Evolutionary conservation across 2,797 vertebrate species (phyloP).

Genomic region (Oceanodroma leucorhoa): DNA sequence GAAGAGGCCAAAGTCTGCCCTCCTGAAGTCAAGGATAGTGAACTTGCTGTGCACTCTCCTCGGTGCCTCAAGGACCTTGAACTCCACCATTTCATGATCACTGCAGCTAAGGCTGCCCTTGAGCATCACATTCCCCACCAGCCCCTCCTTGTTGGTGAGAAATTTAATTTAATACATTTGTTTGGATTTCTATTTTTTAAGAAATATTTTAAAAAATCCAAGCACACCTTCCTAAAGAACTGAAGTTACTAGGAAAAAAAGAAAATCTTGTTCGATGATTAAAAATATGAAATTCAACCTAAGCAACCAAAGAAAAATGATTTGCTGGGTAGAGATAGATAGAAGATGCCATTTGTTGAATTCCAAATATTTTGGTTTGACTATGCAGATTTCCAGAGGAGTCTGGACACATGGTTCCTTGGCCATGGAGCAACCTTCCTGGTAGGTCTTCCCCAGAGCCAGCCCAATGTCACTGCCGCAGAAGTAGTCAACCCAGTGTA

Average conservation of each 20-base stretch:
- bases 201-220: not conserved
- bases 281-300: not conserved
- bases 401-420: accelerated
- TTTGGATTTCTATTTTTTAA: not conserved
- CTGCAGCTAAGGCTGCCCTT: too few species aligned
- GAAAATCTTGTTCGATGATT: not conserved
- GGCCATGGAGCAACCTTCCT: not conserved
- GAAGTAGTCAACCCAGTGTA: not conserved
- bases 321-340: not conserved
- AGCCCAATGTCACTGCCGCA: not conserved
- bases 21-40: too few species aligned
- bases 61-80: too few species aligned
- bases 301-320: not conserved
- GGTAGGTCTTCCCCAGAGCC: not conserved
- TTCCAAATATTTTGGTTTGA: not conserved
- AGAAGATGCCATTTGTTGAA: not conserved
- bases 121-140: too few species aligned
- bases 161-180: not conserved
- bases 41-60: too few species aligned
- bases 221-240: not conserved
- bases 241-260: not conserved
- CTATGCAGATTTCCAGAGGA: not conserved
- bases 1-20: too few species aligned
- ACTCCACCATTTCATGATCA: too few species aligned
- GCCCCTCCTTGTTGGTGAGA: too few species aligned